phyloP scores from a whole-genome alignment of 2,113 vertebrate species.

The Sinocyclocheilus anophthalmus region DNA sequence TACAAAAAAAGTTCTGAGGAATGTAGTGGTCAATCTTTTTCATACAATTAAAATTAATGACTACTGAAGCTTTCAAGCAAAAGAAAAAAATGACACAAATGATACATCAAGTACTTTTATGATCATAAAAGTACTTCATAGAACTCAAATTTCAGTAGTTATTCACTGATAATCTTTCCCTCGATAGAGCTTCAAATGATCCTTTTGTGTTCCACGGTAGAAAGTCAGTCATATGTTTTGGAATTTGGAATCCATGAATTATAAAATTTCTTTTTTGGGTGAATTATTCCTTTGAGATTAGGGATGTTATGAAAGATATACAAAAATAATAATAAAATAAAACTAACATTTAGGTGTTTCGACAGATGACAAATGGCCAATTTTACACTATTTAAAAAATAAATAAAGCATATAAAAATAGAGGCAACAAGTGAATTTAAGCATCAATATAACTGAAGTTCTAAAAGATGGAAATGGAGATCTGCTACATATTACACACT shows the following conservation, averaged over 20 bases:
- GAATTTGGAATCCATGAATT: not conserved
- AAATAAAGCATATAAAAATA: not conserved
- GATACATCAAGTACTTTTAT: no score
- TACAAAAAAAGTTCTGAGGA: not conserved
- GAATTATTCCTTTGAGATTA: not conserved
- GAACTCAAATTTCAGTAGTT: not conserved
- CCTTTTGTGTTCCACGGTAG: not conserved
- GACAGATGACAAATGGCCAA: not conserved
- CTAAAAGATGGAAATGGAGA: not conserved
- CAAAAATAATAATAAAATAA: no score
- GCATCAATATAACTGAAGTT: not conserved
- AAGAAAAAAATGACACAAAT: not conserved
- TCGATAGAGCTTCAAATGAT: not conserved
- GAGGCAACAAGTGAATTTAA: not conserved
- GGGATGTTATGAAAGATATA: no score
- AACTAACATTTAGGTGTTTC: no score
- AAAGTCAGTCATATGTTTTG: not conserved
- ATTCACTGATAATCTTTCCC: not conserved
- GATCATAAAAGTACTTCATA: not conserved
- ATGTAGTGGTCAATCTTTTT: not conserved
- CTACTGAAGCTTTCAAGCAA: not conserved
- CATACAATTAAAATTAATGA: not conserved
- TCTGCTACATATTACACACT: no score
- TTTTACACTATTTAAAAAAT: not conserved
- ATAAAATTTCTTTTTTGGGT: not conserved